Evolutionary conservation across 2,797 vertebrate genomes (phyloP), one percentile per base, ranked within the genome.

Genomic region (Enteromius paludinosus): DNA sequence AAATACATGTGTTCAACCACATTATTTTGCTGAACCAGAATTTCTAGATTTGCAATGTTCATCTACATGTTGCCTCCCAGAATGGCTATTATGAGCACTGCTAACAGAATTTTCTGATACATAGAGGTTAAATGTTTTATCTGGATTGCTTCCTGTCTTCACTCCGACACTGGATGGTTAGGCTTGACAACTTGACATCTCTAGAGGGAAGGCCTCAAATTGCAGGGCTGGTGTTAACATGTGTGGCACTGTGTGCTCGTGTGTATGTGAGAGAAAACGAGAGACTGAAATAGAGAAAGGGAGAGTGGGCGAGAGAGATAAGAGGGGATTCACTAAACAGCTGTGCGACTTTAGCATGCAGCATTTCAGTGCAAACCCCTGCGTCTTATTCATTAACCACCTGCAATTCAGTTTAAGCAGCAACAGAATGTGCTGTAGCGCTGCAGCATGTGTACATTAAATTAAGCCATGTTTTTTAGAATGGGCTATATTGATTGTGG

Each of bases 141-240:
- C 78, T 54, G 76, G 74, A 83, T 80, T 59, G 72, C 72, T 68
- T 47, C 71, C 71, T 25, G 72, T 85, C 82, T 82, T 25, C 79
- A 82, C 78, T 71, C 35, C 30, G 64, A 81, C 74, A 61, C 38
- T 62, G 47, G 65, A 81, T 75, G 83, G 81, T 83, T 80, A 64
- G 61, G 38, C 83, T 83, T 83, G 85, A 85, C 83, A 85, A 82
- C 69, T 72, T 75, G 70, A 75, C 23, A 20, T 84, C 86, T 85
- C 68, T 17, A 61, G 79, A 74, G 79, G 82, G 35, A 35, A 78
- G 64, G 47, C 70, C 71, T 76, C 47, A 84, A 84, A 87, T 79
- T 86, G 82, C 78, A 78, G 68, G 75, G 84, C 81, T 79, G 75
- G 71, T 69, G 70, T 84, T 86, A 83, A 68, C 81, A 78, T 73